Evolutionary conservation across 2,113 vertebrate genomes (phyloP), one percentile per base, ranked within the genome.

Genomic region (Mesembrinibis cayennensis): DNA sequence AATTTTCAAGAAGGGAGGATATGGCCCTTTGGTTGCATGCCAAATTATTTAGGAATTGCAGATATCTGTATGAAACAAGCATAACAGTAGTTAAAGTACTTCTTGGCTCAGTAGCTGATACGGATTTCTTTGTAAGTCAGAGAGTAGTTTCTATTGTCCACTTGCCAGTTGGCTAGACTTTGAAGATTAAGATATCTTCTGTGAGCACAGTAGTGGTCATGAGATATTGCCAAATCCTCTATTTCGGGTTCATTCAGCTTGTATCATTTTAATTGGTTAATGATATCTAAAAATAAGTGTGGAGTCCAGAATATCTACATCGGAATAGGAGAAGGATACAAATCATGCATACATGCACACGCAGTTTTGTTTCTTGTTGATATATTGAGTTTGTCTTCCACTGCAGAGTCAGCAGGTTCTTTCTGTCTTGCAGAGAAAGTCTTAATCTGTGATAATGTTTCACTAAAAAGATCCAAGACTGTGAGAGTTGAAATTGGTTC

Each of bases 391-490:
- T 97, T 87, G 90, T 42, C 89, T 95, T 97, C 71, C 52, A 40
- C 92, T 97, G 87, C 90, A 79, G 32, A 95, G 94, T 97, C 97
- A 97, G 95, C 96, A 94, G 96, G 91, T 95, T 96, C 91, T 92
- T 97, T 94, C 92, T 96, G 23, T 94, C 76, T 87, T 94, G 42
- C 44, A 87, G 93, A 96, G 93, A 94, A 97, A 96, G 63, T 93
- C 94, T 96, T 84, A 90, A 84, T 97, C 95, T 67, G 78, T 97
- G 91, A 97, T 94, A 97, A 84, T 81, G 95, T 97, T 98, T 96
- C 55, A 87, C 94, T 97, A 87, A 97, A 97, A 97, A 96, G 87
- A 95, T 92, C 84, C 83, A 91, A 88, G 96, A 78, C 93, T 82
- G 53, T 93, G 84, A 95, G 92, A 96, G 95, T 82, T 26, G 30